Evolutionary conservation across 2,797 vertebrate species (phyloP).

Genomic region (Nasua narica): DNA sequence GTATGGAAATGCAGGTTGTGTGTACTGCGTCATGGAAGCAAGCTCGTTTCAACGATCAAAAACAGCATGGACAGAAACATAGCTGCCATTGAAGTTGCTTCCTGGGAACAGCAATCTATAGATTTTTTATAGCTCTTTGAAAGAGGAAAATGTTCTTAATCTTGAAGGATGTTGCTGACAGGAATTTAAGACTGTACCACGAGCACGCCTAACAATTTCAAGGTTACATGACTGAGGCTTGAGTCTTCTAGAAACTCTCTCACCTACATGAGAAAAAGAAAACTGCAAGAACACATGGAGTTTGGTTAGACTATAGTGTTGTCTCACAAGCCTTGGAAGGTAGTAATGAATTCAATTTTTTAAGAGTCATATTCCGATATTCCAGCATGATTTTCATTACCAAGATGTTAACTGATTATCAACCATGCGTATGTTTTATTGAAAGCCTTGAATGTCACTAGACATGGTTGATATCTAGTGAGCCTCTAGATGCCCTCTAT

Average conservation of each 20-base stretch:
- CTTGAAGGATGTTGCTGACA: background rate
- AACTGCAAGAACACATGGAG: background rate
- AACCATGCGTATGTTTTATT: background rate
- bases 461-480: background rate
- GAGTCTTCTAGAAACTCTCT: background rate
- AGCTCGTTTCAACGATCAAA: background rate
- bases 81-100: background rate
- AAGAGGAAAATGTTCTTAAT: background rate
- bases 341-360: background rate
- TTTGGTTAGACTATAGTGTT: background rate
- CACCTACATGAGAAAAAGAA: background rate
- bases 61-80: background rate
- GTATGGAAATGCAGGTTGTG: background rate
- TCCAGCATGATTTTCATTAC: background rate
- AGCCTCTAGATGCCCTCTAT: background rate
- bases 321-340: background rate
- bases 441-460: background rate
- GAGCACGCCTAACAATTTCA: background rate
- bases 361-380: background rate
- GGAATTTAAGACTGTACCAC: background rate
- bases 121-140: conserved; percentile 25
- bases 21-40: background rate
- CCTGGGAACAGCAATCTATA: background rate
- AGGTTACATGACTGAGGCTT: background rate
- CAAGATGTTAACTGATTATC: background rate